Conservation (phyloP, 1,140 invertebrate species). For the Heliconius hermathena region DNA sequence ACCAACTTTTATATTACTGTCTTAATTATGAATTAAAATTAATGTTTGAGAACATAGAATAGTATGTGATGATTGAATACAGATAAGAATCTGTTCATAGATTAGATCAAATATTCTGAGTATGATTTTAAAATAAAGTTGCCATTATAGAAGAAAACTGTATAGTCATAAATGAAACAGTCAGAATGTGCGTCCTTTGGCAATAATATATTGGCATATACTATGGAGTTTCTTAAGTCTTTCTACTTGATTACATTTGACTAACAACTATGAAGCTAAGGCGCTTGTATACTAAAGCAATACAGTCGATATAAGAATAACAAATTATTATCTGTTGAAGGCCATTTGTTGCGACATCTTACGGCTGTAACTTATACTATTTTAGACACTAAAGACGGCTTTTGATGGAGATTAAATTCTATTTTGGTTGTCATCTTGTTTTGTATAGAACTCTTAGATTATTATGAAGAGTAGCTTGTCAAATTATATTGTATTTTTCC, state of each 20-base stretch:
- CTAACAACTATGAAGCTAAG: slow-evolving; percentile 7
- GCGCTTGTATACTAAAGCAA: neutral
- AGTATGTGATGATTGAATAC: neutral
- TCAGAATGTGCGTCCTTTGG: slow-evolving; percentile 30
- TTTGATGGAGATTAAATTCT: neutral
- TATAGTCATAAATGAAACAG: neutral
- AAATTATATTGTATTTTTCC: no score
- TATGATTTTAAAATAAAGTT: neutral
- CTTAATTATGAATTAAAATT: no score
- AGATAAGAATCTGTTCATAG: neutral
- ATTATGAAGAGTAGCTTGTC: no score
- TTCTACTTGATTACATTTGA: neutral
- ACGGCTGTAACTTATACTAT: neutral
- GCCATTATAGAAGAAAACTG: neutral
- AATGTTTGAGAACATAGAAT: neutral
- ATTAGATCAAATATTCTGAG: no score
- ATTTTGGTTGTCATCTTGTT: neutral
- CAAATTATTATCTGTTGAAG: slow-evolving; percentile 22
- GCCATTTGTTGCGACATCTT: slow-evolving; percentile 19
- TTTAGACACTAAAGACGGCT: neutral
- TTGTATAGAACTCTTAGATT: neutral
- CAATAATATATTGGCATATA: slow-evolving; percentile 30
- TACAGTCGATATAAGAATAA: neutral
- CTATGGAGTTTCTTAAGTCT: neutral
- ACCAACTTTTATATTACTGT: neutral